A percentile compares a stretch with the other conserved stretches of the same genome.
These are phyloP conservation scores for Eidolon helvum DNA, from an alignment of 2,113 vertebrate species.

Conservation along the genomic window DNA sequence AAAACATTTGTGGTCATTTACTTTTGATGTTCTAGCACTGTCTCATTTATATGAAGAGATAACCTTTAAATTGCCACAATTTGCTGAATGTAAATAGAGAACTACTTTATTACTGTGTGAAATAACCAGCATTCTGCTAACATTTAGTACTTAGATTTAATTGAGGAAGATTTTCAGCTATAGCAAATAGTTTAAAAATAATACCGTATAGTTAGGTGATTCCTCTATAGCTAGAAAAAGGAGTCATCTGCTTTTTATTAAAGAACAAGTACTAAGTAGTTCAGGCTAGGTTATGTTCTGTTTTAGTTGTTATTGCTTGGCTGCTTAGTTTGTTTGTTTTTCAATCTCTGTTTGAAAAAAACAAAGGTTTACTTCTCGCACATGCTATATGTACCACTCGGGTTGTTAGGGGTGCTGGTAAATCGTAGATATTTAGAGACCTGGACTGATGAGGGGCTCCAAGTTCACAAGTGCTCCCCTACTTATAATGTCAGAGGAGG, in stretches of 20 bases:
- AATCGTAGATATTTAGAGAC: background rate
- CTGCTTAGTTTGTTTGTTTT: background rate
- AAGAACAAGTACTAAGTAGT: background rate
- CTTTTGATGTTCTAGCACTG: background rate
- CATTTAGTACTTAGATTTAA: constrained; percentile 32
- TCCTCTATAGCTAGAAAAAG: background rate
- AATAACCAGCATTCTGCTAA: background rate
- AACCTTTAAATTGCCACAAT: background rate
- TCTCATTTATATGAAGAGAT: constrained; percentile 20
- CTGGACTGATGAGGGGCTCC: background rate
- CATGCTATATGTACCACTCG: background rate
- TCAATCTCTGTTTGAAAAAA: background rate
- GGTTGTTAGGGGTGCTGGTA: background rate
- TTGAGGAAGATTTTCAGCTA: constrained; percentile 3
- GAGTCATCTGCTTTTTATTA: background rate
- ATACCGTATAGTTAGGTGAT: background rate
- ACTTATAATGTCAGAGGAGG: background rate
- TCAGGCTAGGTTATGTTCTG: background rate
- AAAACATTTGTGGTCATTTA: constrained; percentile 5
- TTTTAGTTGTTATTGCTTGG: background rate
- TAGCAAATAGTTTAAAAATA: constrained; percentile 23
- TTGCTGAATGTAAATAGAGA: background rate
- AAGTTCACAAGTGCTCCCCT: background rate
- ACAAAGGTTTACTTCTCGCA: background rate
- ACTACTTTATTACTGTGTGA: background rate